phyloP scores from a whole-genome alignment of 2,113 vertebrate genomes.

The Salminus brasiliensis region DNA sequence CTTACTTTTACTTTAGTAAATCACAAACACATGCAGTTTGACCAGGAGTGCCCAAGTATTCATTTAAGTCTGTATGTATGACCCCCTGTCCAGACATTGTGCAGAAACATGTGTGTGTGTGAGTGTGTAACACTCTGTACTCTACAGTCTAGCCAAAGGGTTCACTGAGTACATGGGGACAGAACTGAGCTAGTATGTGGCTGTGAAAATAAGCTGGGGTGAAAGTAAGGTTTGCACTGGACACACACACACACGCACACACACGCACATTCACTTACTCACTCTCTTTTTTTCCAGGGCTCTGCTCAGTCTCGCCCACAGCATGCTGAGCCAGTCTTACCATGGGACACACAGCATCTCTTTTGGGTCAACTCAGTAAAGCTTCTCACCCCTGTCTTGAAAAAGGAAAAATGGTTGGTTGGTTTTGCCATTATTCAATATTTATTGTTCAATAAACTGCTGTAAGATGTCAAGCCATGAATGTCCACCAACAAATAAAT shows the following conservation, averaged over 20 bases:
- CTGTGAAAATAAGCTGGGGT: slow-evolving; percentile 28
- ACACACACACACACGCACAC: not conserved
- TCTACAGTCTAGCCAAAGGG: not conserved
- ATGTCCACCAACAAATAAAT: no score
- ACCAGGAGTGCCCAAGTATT: no score
- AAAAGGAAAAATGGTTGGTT: not conserved
- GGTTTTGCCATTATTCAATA: not conserved
- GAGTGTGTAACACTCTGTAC: not conserved
- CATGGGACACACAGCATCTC: not conserved
- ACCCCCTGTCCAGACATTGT: no score
- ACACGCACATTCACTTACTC: not conserved
- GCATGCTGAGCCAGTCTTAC: not conserved
- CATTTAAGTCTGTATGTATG: slow-evolving; percentile 21
- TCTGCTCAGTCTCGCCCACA: not conserved
- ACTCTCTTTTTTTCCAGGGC: not conserved
- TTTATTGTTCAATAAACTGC: not conserved
- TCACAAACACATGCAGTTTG: no score
- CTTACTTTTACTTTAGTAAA: no score
- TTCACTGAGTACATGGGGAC: slow-evolving; percentile 17
- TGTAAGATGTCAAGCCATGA: no score
- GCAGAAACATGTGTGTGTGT: slow-evolving; percentile 24
- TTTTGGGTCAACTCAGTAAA: not conserved
- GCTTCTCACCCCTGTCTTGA: not conserved
- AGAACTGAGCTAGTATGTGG: slow-evolving; percentile 18
- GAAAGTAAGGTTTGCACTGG: not conserved